Base-by-base conservation (phyloP, 2,797 vertebrate species). In the Cyprinella venusta region DNA sequence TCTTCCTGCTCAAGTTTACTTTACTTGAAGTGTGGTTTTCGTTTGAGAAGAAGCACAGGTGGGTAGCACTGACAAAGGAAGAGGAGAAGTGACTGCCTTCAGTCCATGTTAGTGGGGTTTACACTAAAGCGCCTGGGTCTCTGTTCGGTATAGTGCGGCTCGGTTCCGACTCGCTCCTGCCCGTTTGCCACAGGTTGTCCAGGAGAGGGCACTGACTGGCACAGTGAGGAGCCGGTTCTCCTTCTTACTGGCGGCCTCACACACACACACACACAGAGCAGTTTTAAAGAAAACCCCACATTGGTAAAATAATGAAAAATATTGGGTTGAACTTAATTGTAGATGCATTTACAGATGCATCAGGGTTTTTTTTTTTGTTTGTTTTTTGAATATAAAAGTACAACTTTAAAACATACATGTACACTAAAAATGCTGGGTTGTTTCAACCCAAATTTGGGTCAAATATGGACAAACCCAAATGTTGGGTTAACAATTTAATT, bases 181-280 rank as follows among this genome's bases (percentile, higher is more conserved):
- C 82, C 82, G 45, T 80, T 54, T 77, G 79, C 80, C 38, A 68
- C 48, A 42, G 84, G 82, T 64, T 81, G 71, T 88, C 84, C 87
- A 88, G 82, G 82, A 88, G 87, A 81, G 87, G 87, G 87, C 87
- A 88, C 76, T 88, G 87, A 88, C 82, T 86, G 84, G 83, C 83
- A 85, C 71, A 76, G 45, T 81, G 75, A 67, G 80, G 61, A 83
- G 65, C 10, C 19, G 42, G 9, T 65, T 76, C 12, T 59, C 4
- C 67, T 48, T 36, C 18, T 33, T 54, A 63, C 33, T 65, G 48
- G 21, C 63, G 24, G n/a, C 18, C 61, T 45, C 61, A 21, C 52
- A 16, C 26, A 76, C 15, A 67, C 50, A 76, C 16, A 72, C 50
- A 36, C 7, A 16, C 12, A 21, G 18, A 52, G 19, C 3, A 48